Base-by-base conservation (phyloP, 2,888 invertebrate species). In the Catocala sponsa region DNA sequence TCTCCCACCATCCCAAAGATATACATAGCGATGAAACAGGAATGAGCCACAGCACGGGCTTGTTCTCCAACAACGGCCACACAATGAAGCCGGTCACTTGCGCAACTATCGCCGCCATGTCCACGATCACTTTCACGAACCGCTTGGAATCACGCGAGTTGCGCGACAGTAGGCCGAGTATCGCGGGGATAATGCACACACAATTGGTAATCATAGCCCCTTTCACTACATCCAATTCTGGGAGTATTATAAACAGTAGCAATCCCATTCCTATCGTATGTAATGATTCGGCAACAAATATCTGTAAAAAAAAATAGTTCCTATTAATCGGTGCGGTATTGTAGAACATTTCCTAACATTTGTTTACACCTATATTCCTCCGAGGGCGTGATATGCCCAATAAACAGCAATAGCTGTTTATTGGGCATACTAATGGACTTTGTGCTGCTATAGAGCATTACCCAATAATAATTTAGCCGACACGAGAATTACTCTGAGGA, bases 1-100 rank as follows among this genome's bases (percentile, higher is more conserved):
- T 99, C 90, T 99, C 99, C 99, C 99, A 99, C 98, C 99, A 99
- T 32, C 98, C 98, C 44, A 98, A 95, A 0, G 99, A 99, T 70
- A 98, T 97, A 79, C 98, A 96, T 58, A 98, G 89, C 43, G 98
- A 95, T 0, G 98, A 95, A 0, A 98, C 94, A 0, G 99, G 98
- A 76, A 99, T 97, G 49, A 98, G 95, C 98, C 98, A 98, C 44
- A 98, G 89, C 55, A 96, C 96, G 0, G 96, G 96, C 68, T 96
- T 96, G 69, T 96, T 96, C 85, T 98, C 97, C 65, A 97, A 92
- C 58, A 98, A 90, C n/a, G 98, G 98, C 98, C 98, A 99, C 12
- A 98, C 97, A 64, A 99, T 96, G 78, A 99, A 97, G 4, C 98
- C 98, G 0, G 98, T 98, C 7, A 98, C 96, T 93, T 99, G 99